phyloP scores from a whole-genome alignment of 2,113 vertebrate species.

The Perca fluviatilis region DNA sequence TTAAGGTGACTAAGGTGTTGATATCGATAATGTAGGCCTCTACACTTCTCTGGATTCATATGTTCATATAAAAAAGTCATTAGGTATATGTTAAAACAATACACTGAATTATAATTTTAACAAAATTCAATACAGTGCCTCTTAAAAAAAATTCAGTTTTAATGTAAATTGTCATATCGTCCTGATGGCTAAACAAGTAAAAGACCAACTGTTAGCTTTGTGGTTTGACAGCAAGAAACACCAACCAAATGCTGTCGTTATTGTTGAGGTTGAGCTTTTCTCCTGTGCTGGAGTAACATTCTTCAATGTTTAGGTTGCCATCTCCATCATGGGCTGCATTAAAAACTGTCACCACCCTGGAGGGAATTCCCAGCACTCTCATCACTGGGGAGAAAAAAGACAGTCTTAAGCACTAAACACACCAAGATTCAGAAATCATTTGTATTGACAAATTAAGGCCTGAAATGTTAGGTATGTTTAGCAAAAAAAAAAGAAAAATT shows the following conservation, averaged over 20 bases:
- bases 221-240: neutral
- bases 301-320: conserved; percentile 53
- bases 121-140: too few species aligned
- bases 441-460: neutral
- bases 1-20: neutral
- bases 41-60: too few species aligned
- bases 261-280: conserved; percentile 51
- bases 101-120: too few species aligned
- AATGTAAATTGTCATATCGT: neutral
- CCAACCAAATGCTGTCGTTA: conserved; percentile 75
- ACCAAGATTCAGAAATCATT: conserved; percentile 2
- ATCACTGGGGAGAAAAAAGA: conserved; percentile 58
- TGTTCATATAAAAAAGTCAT: neutral
- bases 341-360: conserved; percentile 77
- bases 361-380: conserved; percentile 74
- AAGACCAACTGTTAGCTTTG: neutral
- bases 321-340: conserved; percentile 72
- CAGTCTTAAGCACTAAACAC: neutral
- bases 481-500: too few species aligned
- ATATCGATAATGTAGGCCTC: neutral
- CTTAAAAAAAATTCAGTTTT: neutral
- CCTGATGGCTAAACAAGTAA: neutral
- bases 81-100: neutral
- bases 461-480: neutral
- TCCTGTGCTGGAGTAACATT: conserved; percentile 65